Evolutionary conservation across 2,113 vertebrate genomes (phyloP).

Genomic region (Alethe castanea): DNA sequence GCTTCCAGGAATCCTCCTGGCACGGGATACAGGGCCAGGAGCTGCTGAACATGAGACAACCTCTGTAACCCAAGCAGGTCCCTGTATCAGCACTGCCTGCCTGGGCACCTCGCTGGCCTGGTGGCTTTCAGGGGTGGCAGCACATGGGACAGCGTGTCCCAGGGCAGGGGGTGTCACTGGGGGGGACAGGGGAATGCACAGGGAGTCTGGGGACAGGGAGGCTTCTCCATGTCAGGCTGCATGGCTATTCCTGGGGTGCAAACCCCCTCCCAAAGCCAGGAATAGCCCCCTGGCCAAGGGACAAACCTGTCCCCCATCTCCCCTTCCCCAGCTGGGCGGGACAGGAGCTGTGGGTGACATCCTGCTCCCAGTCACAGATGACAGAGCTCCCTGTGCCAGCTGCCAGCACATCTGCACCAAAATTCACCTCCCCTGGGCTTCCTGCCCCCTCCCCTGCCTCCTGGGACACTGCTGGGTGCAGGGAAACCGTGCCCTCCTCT

Average conservation of each 20-base stretch:
- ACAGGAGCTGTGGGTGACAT: neutral
- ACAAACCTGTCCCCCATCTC: neutral
- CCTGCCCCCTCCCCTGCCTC: neutral
- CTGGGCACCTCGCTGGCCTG: neutral
- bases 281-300: neutral
- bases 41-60: slow-evolving; percentile 4
- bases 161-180: neutral
- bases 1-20: slow-evolving; percentile 36
- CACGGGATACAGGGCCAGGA: neutral
- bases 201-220: neutral
- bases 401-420: neutral
- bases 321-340: neutral
- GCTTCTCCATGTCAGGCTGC: neutral
- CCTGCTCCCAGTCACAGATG: neutral
- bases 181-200: fast-evolving
- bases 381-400: fast-evolving
- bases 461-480: neutral
- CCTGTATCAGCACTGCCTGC: neutral
- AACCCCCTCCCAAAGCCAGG: neutral
- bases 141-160: neutral
- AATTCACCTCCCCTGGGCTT: neutral
- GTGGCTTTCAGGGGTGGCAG: neutral
- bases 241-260: neutral
- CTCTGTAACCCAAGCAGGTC: neutral
- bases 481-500: fast-evolving